Conservation (phyloP, 2,888 invertebrate genomes). For the Oxyscelio sp. region DNA sequence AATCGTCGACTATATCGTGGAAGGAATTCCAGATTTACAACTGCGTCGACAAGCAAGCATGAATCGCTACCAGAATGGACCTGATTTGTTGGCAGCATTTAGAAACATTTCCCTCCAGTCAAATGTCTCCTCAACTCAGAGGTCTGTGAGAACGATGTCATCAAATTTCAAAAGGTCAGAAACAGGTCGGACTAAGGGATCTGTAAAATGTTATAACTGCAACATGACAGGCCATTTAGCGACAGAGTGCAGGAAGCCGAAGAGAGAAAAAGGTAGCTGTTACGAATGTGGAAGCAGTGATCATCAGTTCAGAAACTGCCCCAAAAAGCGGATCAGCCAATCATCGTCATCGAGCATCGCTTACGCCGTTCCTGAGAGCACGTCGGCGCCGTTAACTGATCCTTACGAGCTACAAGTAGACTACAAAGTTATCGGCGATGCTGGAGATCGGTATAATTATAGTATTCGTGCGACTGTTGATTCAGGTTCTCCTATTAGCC, state of each 20-base stretch:
- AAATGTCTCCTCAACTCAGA: neutral
- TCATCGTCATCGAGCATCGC: neutral
- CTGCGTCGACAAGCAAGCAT: conserved; percentile 20
- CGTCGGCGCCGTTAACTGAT: neutral
- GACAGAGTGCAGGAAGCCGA: neutral
- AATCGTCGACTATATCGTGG: conserved; percentile 23
- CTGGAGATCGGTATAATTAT: too few species aligned
- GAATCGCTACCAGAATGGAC: neutral
- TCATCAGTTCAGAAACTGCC: conserved; percentile 51
- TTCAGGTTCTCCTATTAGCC: conserved; percentile 41
- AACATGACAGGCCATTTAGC: neutral
- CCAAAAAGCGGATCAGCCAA: conserved; percentile 22
- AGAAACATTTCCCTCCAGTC: conserved; percentile 1
- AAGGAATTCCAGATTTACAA: conserved; percentile 20
- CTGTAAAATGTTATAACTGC: conserved; percentile 13
- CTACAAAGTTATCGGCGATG: too few species aligned
- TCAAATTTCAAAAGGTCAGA: too few species aligned
- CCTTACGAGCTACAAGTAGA: neutral
- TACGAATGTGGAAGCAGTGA: neutral
- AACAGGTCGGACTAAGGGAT: too few species aligned
- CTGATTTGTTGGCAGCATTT: conserved; percentile 5
- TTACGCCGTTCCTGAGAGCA: neutral
- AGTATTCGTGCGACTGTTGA: conserved; percentile 27
- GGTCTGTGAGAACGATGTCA: too few species aligned
- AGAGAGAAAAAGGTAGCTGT: neutral